phyloP scores from a whole-genome alignment of 2,113 vertebrate species.

The Castor canadensis region DNA sequence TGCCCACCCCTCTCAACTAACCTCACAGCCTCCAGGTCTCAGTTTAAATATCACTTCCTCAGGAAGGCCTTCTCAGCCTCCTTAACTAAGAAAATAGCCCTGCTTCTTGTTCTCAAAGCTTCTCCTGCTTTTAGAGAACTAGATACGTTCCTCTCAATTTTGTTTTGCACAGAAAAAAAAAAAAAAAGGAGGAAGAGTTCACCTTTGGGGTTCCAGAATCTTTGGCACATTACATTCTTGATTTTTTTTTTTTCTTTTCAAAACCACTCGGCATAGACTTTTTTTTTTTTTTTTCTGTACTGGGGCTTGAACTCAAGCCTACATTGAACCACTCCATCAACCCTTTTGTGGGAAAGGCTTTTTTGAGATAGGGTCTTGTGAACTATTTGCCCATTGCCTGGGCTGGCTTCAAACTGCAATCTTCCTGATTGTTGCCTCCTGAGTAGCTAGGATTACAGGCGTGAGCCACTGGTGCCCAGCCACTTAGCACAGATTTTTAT shows the following conservation, averaged over 20 bases:
- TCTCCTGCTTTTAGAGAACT: neutral
- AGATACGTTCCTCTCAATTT: neutral
- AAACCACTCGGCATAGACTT: neutral
- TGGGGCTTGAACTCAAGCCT: too few relatives aligned
- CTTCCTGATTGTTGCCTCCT: too few relatives aligned
- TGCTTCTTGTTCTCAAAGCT: neutral
- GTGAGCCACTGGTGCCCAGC: too few relatives aligned
- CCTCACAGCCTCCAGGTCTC: neutral
- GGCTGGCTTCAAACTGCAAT: too few relatives aligned
- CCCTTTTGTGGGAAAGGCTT: too few relatives aligned
- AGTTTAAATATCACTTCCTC: neutral
- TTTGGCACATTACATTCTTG: neutral
- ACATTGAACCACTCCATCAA: too few relatives aligned
- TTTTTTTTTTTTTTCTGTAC: too few relatives aligned
- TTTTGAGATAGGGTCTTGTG: too few relatives aligned
- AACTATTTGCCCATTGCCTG: too few relatives aligned
- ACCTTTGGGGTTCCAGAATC: neutral
- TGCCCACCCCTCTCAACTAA: neutral
- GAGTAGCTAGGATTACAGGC: too few relatives aligned
- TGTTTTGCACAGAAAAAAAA: neutral
- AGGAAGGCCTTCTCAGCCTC: neutral
- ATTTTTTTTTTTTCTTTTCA: neutral
- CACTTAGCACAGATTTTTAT: too few relatives aligned
- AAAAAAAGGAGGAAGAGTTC: neutral
- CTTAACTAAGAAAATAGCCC: neutral